Conservation (phyloP, 2,797 vertebrate genomes). For the Notolepis coatsorum region DNA sequence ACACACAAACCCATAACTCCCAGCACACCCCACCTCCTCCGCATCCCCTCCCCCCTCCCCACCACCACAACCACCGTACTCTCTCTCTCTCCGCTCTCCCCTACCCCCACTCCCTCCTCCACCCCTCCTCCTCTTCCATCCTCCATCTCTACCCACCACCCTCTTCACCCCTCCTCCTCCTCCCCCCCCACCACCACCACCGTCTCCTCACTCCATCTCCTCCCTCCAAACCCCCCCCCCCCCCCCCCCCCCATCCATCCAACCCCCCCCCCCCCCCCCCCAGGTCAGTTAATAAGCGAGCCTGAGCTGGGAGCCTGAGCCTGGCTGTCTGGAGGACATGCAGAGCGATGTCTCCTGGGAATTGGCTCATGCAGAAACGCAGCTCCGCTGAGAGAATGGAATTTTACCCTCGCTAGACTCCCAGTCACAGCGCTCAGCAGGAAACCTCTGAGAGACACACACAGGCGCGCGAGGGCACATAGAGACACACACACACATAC, state of each 20-base stretch:
- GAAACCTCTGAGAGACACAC: slow-evolving; percentile 68
- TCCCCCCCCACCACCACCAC: not conserved
- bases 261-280: slow-evolving; percentile 64
- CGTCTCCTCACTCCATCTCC: not conserved
- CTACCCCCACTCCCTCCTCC: slow-evolving; percentile 60
- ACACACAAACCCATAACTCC: slow-evolving; percentile 73
- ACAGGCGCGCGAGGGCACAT: too few species aligned
- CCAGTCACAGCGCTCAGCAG: slow-evolving; percentile 83
- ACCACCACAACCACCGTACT: not conserved
- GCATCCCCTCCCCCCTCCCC: not conserved
- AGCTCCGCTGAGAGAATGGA: slow-evolving; percentile 91
- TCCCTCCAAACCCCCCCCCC: not conserved
- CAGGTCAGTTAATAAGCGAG: slow-evolving; percentile 90
- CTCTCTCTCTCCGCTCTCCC: slow-evolving; percentile 6
- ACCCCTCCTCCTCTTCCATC: slow-evolving; percentile 41
- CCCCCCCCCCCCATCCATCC: slow-evolving; percentile 6
- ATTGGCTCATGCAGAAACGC: slow-evolving; percentile 92
- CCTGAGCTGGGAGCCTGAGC: slow-evolving; percentile 82
- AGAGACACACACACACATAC: slow-evolving; percentile 30
- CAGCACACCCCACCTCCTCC: slow-evolving; percentile 46
- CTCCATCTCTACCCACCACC: slow-evolving; percentile 31
- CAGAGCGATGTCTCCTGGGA: slow-evolving; percentile 92
- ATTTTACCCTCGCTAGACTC: slow-evolving; percentile 93
- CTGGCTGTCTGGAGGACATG: slow-evolving; percentile 88
- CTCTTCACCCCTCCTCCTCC: slow-evolving; percentile 30